Evolutionary conservation across 1,140 invertebrate genomes (phyloP), one percentile per base, ranked within the genome.

Genomic region (Portunus trituberculatus): DNA sequence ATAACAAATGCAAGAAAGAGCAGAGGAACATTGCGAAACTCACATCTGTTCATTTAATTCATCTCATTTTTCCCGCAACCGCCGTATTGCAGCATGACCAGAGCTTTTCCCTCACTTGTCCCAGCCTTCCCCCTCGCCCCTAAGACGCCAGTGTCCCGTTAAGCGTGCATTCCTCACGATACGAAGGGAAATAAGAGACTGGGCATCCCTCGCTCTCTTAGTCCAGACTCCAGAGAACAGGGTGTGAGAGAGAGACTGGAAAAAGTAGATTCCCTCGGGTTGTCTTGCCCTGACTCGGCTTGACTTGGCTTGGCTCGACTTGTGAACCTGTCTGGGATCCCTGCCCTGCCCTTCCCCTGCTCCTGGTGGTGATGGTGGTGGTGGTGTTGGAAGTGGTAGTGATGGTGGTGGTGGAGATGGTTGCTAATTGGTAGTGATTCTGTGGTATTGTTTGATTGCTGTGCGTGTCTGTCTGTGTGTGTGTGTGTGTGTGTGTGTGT

Each of bases 381-480:
- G 67, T 76, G 67, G 67, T n/a, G 67, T 12, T 76, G 67, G 67
- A 20, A n/a, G n/a, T 76, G 20, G 20, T 76, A 20, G 67, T 76
- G 67, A 25, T 76, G 20, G 67, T 76, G 67, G 8, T n/a, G 16
- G 67, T 76, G 67, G 67, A n/a, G 16, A 20, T 76, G 16, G 67
- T 76, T 2, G n/a, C 25, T 76, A 76, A 76, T 25, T 76, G 67
- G 20, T 76, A 0, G 67, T 76, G n/a, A 76, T 25, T 7, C 20
- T n/a, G 67, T 76, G n/a, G 67, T n/a, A n/a, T 25, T 76, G 67
- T 25, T 76, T 12, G 67, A 7, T 25, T n/a, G n/a, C 20, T 76
- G 67, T n/a, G 20, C n/a, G 67, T 76, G 59, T 76, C 7, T 76
- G 87, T 89, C 16, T 88, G 45, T 88, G 86, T 88, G 86, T 88